Evolutionary conservation across 1,140 invertebrate genomes (phyloP).

Genomic region (Drosophila navojoa): DNA sequence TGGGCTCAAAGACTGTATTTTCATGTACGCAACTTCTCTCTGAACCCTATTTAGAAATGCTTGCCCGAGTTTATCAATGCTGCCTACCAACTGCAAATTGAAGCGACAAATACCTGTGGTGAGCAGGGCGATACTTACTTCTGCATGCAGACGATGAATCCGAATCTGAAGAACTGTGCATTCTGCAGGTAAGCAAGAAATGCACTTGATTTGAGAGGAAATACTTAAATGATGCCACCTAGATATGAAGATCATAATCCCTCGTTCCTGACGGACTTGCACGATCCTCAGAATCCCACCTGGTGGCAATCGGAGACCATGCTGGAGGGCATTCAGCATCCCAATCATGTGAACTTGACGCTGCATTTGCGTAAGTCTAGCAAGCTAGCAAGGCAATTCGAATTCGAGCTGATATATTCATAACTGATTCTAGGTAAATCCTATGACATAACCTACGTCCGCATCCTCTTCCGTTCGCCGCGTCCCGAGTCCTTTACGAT

Average conservation of each 20-base stretch:
- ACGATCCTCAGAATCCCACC: slow-evolving; percentile 93
- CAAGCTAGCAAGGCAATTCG: too few species aligned
- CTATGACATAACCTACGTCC: slow-evolving; percentile 98
- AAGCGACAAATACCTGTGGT: slow-evolving; percentile 98
- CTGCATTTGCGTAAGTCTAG: slow-evolving; percentile 91
- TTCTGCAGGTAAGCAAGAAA: slow-evolving; percentile 77
- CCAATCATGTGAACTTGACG: slow-evolving; percentile 96
- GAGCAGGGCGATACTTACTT: slow-evolving; percentile 90
- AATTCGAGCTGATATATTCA: not conserved
- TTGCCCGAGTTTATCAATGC: slow-evolving; percentile 98
- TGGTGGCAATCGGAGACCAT: slow-evolving; percentile 99
- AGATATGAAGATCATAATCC: slow-evolving; percentile 75
- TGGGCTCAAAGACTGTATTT: too few species aligned
- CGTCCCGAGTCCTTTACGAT: slow-evolving; percentile 98
- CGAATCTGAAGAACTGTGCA: slow-evolving; percentile 85
- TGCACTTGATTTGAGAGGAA: not conserved
- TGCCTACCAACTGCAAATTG: slow-evolving; percentile 93
- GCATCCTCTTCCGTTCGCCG: slow-evolving; percentile 96
- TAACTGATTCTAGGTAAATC: slow-evolving; percentile 90
- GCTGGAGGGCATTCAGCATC: slow-evolving; percentile 95
- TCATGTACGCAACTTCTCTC: too few species aligned
- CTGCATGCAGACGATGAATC: slow-evolving; percentile 93
- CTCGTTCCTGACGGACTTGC: slow-evolving; percentile 94
- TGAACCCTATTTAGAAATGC: slow-evolving; percentile 89
- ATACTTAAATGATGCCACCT: not conserved